Evolutionary conservation across 2,113 vertebrate species (phyloP), one percentile per base, ranked within the genome.

Genomic region (Vulpes vulpes): DNA sequence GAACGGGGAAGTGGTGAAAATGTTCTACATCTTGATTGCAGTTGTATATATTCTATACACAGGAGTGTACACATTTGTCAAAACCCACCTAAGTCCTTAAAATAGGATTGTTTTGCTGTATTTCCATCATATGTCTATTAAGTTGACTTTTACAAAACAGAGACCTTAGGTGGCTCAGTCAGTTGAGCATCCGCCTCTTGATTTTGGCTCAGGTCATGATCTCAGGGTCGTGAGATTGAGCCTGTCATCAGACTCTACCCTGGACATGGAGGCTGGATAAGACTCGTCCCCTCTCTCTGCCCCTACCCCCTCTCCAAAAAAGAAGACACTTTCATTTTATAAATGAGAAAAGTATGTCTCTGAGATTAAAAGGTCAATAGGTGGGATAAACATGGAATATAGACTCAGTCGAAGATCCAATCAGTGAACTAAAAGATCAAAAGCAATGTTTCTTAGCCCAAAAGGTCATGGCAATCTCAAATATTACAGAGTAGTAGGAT

Each of bases 291-390:
- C 60, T 69, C 32, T 32, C 67, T n/a, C 67, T 69, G 67, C 32
- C 67, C 16, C 17, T 69, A 20, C 1, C 16, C 32, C 7, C 17
- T 4, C 17, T 35, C 8, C 67, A 69, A 69, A 69, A 43, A 35
- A 69, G 32, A n/a, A 69, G 43, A 43, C 64, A 62, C 23, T n/a
- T 59, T 89, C 38, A 62, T 91, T 27, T 64, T 83, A 57, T 64
- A 87, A 78, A 49, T 49, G 20, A 76, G 67, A 32, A 78, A 81
- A 35, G 51, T 19, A 1, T 65, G 32, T 74, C 69, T 62, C 43
- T 83, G 43, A 95, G 78, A 73, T 95, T 81, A 83, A 60, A 89
- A 89, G 51, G 67, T 93, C 55, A 94, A 22, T 51, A 89, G 15
- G n/a, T 79, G 4, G 19, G 19, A 88, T 83, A 90, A 71, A 79